These are phyloP conservation scores for Hyles euphorbiae DNA, from an alignment of 1,140 invertebrate species.

Conservation along the genomic window DNA sequence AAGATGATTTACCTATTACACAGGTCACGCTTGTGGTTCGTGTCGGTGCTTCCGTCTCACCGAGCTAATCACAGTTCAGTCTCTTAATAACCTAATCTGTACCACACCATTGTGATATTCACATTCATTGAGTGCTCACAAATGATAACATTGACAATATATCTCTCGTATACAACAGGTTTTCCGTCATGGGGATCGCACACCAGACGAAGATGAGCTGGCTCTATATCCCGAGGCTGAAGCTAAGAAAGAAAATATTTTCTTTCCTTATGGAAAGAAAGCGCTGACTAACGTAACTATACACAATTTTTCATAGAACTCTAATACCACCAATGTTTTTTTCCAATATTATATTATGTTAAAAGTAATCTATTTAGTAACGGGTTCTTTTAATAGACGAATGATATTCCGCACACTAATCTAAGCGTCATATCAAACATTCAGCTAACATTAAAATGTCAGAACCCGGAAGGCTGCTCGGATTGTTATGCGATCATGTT, in stretches of 20 bases:
- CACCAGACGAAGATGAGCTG: constrained; percentile 77
- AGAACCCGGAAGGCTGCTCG: no score
- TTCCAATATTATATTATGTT: no score
- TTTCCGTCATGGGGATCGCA: constrained; percentile 86
- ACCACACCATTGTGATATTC: no score
- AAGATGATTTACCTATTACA: constrained; percentile 17
- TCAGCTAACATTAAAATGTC: no score
- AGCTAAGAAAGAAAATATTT: constrained; percentile 72
- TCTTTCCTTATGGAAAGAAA: constrained; percentile 82
- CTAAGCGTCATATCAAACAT: no score
- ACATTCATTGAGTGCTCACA: no score
- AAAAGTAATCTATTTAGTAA: neutral
- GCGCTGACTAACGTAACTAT: constrained; percentile 83
- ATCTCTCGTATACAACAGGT: constrained; percentile 63
- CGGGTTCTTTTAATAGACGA: neutral
- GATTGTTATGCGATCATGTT: no score
- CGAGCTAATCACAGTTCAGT: constrained; percentile 18
- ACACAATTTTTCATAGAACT: constrained; percentile 3
- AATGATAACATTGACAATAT: neutral
- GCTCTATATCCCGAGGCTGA: constrained; percentile 80
- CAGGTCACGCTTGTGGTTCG: constrained; percentile 22
- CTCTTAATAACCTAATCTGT: constrained; percentile 11
- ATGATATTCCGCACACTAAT: no score
- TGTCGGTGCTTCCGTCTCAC: constrained; percentile 25
- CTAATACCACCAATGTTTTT: no score